phyloP scores from a whole-genome alignment of 2,888 invertebrate genomes.

The Salticus scenicus region DNA sequence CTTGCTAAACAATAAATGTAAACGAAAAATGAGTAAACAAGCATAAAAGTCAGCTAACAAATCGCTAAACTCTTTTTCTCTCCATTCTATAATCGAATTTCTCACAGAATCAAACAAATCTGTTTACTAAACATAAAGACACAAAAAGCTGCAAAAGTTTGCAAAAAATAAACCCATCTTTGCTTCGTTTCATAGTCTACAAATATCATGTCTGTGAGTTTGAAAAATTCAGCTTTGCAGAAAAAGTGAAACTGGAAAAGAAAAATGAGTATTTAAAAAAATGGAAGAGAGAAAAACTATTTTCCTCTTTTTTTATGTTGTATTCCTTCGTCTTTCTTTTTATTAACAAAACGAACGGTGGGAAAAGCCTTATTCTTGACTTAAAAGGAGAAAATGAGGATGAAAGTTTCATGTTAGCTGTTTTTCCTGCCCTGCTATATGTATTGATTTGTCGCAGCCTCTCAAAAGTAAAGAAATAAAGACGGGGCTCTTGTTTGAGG shows the following conservation, averaged over 20 bases:
- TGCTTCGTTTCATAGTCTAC: no score
- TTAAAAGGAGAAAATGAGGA: slow-evolving; percentile 67
- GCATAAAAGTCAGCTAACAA: neutral
- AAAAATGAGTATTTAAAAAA: neutral
- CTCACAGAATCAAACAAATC: slow-evolving; percentile 66
- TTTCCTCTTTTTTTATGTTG: neutral
- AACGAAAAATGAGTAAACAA: neutral
- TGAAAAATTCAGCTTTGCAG: slow-evolving; percentile 55
- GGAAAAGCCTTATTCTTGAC: slow-evolving; percentile 50
- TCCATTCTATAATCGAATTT: slow-evolving; percentile 56
- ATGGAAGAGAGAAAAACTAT: slow-evolving; percentile 3
- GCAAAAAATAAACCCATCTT: slow-evolving; percentile 61
- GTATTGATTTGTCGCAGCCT: slow-evolving; percentile 65
- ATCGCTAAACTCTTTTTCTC: neutral
- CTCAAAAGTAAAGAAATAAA: slow-evolving; percentile 36
- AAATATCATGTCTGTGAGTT: slow-evolving; percentile 60
- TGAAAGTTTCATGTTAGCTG: slow-evolving; percentile 68
- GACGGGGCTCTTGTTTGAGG: slow-evolving; percentile 30
- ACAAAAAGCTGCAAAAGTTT: slow-evolving; percentile 41
- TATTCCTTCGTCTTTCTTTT: neutral
- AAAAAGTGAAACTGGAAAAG: slow-evolving; percentile 12
- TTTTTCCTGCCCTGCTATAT: slow-evolving; percentile 3
- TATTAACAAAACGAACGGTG: neutral
- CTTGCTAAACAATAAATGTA: no score
- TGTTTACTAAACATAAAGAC: slow-evolving; percentile 55